Conservation (phyloP, 2,888 invertebrate species). For the Alcis repandata region DNA sequence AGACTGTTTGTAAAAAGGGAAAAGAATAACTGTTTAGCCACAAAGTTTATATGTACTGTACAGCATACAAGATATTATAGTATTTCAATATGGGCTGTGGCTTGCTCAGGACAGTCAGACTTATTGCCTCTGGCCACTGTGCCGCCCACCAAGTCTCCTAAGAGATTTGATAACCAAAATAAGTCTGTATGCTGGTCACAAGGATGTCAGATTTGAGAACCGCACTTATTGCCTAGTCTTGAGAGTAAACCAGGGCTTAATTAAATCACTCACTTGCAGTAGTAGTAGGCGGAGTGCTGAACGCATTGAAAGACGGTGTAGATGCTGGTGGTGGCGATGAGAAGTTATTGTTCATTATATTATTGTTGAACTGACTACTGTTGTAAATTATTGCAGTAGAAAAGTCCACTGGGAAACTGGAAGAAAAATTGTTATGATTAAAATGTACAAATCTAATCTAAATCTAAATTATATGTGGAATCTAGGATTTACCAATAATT, state of each 20-base stretch:
- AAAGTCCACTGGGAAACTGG: constrained; percentile 90
- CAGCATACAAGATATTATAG: too few relatives aligned
- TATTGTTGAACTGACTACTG: constrained; percentile 83
- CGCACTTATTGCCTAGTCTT: neutral
- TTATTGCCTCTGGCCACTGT: too few relatives aligned
- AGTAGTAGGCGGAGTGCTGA: constrained; percentile 59
- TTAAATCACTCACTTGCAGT: constrained; percentile 67
- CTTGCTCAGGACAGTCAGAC: too few relatives aligned
- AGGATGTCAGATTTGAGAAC: too few relatives aligned
- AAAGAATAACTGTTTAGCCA: too few relatives aligned
- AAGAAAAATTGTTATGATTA: constrained; percentile 48
- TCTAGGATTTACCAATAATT: neutral
- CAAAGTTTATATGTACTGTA: too few relatives aligned
- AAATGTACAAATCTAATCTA: neutral
- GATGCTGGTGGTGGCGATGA: constrained; percentile 76
- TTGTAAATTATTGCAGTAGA: constrained; percentile 91
- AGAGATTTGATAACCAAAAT: too few relatives aligned
- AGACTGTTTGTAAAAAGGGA: too few relatives aligned
- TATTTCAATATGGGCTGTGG: too few relatives aligned
- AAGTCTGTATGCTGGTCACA: too few relatives aligned
- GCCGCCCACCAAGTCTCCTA: too few relatives aligned
- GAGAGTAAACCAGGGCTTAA: neutral
- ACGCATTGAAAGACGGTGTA: constrained; percentile 67
- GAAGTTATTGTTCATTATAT: constrained; percentile 71
- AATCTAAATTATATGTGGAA: neutral